Percentiles rank a stretch among this genome's conserved stretches.
These are phyloP conservation scores for Parapristionchus giblindavisi DNA, from an alignment of 2,888 invertebrate species.

Conservation along the genomic window DNA sequence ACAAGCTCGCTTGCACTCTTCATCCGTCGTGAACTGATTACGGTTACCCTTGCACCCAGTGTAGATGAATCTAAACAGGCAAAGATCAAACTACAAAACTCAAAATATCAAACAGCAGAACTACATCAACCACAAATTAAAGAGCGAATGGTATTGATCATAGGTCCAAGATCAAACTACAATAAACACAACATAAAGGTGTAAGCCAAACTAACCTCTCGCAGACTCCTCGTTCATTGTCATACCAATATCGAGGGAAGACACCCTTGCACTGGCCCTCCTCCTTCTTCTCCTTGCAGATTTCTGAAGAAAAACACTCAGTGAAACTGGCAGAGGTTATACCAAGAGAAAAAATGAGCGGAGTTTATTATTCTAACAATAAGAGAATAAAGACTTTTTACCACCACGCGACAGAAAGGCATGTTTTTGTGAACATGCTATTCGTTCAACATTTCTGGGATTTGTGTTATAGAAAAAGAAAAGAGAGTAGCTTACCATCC, in stretches of 20 bases:
- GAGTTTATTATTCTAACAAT: slow-evolving; percentile 7
- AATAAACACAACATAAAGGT: background rate
- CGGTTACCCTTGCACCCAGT: slow-evolving; percentile 81
- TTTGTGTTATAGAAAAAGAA: slow-evolving; percentile 17
- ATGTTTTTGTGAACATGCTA: too few relatives aligned
- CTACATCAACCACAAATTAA: background rate
- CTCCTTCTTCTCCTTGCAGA: slow-evolving; percentile 83
- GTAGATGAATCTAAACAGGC: slow-evolving; percentile 79
- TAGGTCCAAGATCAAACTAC: background rate
- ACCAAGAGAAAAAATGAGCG: too few relatives aligned
- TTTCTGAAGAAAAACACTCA: slow-evolving; percentile 75
- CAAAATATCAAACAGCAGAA: background rate
- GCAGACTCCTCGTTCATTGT: slow-evolving; percentile 79
- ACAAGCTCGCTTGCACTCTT: slow-evolving; percentile 71
- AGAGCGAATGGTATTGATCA: background rate
- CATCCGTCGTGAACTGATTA: slow-evolving; percentile 69
- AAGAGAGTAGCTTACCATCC: slow-evolving; percentile 55
- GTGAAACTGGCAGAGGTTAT: background rate
- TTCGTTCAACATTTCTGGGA: too few relatives aligned
- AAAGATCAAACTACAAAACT: background rate
- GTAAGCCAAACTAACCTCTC: slow-evolving; percentile 69
- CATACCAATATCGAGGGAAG: slow-evolving; percentile 88
- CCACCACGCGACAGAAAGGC: too few relatives aligned
- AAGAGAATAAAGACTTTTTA: background rate
- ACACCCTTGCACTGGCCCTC: slow-evolving; percentile 87